Evolutionary conservation across 2,797 vertebrate genomes (phyloP).

Genomic region (Steatocranus sp.): DNA sequence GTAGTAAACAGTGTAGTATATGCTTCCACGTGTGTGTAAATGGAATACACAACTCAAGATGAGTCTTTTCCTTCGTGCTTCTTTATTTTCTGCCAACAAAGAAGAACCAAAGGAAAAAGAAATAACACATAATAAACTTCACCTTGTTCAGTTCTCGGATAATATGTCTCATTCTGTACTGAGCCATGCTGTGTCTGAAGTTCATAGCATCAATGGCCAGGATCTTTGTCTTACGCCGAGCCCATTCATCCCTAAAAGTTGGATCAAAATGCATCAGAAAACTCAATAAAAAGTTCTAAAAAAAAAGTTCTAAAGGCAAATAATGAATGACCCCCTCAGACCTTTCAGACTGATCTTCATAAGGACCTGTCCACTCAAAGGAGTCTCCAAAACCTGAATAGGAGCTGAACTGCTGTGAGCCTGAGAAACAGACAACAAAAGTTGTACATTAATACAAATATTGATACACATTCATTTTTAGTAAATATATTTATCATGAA

Average conservation of each 20-base stretch:
- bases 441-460: background rate
- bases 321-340: background rate
- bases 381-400: conserved; percentile 48
- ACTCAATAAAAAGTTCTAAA: background rate
- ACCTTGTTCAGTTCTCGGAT: conserved; percentile 76
- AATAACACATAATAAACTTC: background rate
- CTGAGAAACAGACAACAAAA: conserved; percentile 29
- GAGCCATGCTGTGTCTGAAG: conserved; percentile 40
- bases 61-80: background rate
- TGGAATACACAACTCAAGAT: background rate
- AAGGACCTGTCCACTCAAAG: conserved; percentile 52
- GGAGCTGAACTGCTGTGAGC: conserved; percentile 63
- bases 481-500: background rate
- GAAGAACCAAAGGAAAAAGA: background rate
- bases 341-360: conserved; percentile 1
- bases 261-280: background rate
- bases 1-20: background rate
- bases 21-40: background rate
- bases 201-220: conserved; percentile 70
- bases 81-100: background rate
- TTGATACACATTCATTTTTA: background rate
- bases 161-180: conserved; percentile 42
- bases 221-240: conserved; percentile 54
- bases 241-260: conserved; percentile 63
- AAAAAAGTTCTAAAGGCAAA: rapidly evolving